Evolutionary conservation across 2,797 vertebrate species (phyloP).

Genomic region (Takifugu rubripes): DNA sequence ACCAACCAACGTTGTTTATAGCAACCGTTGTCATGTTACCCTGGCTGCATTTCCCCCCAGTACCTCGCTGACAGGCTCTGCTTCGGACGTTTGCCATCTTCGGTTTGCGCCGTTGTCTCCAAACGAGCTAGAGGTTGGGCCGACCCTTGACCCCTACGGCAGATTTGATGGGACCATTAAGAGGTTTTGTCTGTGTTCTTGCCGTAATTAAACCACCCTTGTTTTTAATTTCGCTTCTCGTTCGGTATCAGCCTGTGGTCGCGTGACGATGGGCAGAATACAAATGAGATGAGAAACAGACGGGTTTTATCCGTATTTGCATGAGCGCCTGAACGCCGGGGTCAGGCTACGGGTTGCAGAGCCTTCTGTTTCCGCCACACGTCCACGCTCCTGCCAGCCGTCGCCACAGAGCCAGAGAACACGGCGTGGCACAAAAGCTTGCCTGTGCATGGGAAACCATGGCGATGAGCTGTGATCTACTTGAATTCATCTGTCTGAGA

Average conservation of each 20-base stretch:
- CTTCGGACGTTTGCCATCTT: background rate
- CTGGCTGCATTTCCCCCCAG: conserved; percentile 31
- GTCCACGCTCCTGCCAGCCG: conserved; percentile 24
- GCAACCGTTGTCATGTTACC: conserved; percentile 25
- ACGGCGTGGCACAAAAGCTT: conserved; percentile 19
- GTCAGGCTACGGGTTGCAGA: conserved; percentile 29
- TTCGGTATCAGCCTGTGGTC: conserved; percentile 9
- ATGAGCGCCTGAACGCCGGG: conserved; percentile 30
- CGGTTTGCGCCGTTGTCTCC: too few relatives aligned
- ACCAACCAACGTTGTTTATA: conserved; percentile 43
- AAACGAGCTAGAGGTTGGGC: conserved; percentile 3
- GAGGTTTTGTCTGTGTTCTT: too few relatives aligned
- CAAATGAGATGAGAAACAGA: conserved; percentile 42
- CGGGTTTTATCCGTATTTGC: conserved; percentile 34
- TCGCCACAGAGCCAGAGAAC: conserved; percentile 28
- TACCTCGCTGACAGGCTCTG: conserved; percentile 10
- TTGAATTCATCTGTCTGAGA: too few relatives aligned
- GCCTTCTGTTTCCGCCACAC: conserved; percentile 41
- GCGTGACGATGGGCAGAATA: conserved; percentile 22
- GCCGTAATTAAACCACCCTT: too few relatives aligned
- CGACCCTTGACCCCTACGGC: conserved; percentile 41
- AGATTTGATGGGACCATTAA: too few relatives aligned
- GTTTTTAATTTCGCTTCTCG: conserved; percentile 1
- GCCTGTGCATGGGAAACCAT: conserved; percentile 45
- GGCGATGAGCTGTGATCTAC: conserved; percentile 10